A percentile compares a stretch with the other conserved stretches of the same genome.
phyloP scores from a whole-genome alignment of 2,797 vertebrate species.

The Phoebastria nigripes region DNA sequence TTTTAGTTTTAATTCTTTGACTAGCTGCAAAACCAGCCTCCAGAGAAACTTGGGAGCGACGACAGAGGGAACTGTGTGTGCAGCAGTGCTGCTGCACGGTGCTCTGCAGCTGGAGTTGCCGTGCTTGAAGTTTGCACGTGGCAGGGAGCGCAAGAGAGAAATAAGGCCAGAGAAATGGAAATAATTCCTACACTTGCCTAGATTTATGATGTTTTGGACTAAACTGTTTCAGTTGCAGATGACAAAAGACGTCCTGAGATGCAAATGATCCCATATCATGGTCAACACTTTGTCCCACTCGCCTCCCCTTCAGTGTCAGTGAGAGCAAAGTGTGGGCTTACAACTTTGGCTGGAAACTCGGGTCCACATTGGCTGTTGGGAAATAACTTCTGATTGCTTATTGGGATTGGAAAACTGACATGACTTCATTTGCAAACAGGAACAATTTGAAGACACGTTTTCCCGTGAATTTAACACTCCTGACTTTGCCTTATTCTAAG shows the following conservation, averaged over 20 bases:
- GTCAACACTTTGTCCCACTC: neutral
- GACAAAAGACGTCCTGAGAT: neutral
- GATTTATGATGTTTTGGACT: neutral
- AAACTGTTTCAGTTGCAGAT: neutral
- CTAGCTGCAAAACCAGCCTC: neutral
- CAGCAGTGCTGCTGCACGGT: neutral
- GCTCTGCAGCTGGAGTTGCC: neutral
- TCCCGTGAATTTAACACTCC: neutral
- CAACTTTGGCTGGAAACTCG: neutral
- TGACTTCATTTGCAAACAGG: neutral
- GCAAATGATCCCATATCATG: fast-evolving
- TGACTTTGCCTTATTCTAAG: neutral
- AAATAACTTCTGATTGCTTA: neutral
- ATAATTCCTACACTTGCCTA: neutral
- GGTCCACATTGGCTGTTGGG: neutral
- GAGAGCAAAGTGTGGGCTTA: neutral
- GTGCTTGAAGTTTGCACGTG: neutral
- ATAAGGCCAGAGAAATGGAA: neutral
- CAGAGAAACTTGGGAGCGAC: neutral
- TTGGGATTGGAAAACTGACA: neutral
- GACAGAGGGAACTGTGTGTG: neutral
- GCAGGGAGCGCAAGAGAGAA: neutral
- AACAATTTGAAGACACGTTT: neutral
- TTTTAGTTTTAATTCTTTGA: neutral
- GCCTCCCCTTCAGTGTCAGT: fast-evolving